Percentiles rank a stretch among this genome's conserved stretches.
Evolutionary conservation across 2,113 vertebrate genomes (phyloP).

Genomic region (Cinclus mexicanus): DNA sequence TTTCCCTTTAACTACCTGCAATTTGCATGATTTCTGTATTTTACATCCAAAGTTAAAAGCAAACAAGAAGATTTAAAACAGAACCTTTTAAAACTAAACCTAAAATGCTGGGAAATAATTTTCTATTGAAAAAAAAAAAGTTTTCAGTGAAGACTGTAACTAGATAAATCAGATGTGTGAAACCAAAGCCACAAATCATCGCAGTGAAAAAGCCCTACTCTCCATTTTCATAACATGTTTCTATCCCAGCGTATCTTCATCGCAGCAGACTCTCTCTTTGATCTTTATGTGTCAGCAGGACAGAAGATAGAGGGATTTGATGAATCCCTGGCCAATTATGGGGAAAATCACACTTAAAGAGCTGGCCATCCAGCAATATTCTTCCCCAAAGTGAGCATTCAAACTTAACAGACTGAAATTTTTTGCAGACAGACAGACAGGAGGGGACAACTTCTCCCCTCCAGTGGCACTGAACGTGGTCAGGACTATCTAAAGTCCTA

Average conservation of each 20-base stretch:
- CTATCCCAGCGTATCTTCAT: neutral
- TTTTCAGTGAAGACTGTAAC: neutral
- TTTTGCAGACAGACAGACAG: neutral
- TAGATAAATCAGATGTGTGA: neutral
- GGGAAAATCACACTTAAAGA: neutral
- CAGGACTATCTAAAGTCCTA: neutral
- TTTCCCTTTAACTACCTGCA: neutral
- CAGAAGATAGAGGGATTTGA: neutral
- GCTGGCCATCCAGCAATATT: neutral
- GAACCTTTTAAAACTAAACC: neutral
- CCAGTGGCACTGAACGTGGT: too few relatives aligned
- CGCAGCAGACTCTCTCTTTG: neutral
- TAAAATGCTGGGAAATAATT: neutral
- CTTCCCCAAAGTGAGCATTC: neutral
- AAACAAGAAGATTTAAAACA: neutral
- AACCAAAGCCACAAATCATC: too few relatives aligned
- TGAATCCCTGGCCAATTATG: neutral
- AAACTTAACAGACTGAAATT: neutral
- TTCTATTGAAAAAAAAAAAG: neutral
- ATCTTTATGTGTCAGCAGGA: neutral
- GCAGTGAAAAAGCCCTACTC: neutral
- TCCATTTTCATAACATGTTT: neutral
- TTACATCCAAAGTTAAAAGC: neutral
- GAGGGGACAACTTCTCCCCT: neutral
- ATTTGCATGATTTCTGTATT: neutral